Conservation (phyloP, 2,888 invertebrate genomes). For the Drosophila prostipennis region DNA sequence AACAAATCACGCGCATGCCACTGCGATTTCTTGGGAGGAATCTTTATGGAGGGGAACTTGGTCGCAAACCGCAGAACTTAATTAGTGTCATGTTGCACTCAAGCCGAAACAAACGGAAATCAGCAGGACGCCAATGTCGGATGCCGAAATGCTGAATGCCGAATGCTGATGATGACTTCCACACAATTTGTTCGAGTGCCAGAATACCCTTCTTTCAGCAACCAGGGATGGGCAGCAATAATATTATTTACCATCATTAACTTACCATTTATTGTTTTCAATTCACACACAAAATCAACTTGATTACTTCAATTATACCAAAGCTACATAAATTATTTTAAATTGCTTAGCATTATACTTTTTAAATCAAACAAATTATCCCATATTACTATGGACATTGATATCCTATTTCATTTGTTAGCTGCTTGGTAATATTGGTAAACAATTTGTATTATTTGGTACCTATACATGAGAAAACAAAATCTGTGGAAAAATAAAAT, state of each 20-base stretch:
- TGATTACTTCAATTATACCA: background rate
- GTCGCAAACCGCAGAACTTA: conserved; percentile 75
- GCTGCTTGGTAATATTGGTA: background rate
- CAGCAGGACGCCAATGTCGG: conserved; percentile 68
- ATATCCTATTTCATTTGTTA: background rate
- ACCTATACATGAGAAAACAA: no score
- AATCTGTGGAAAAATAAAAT: no score
- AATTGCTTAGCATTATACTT: background rate
- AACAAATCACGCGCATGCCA: conserved; percentile 70
- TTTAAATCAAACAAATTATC: background rate
- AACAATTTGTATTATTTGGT: no score
- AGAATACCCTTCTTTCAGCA: conserved; percentile 2
- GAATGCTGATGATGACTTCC: conserved; percentile 51
- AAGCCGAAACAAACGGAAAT: conserved; percentile 69
- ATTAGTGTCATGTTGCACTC: conserved; percentile 80
- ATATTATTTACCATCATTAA: no score
- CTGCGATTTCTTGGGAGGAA: conserved; percentile 25
- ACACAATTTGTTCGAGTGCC: conserved; percentile 63
- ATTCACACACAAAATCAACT: background rate
- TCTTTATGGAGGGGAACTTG: background rate
- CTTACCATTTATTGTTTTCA: background rate
- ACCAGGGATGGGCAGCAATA: conserved; percentile 27
- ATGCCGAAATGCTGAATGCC: conserved; percentile 6
- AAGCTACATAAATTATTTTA: background rate
- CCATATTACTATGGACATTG: background rate